A percentile compares a stretch with the other conserved stretches of the same genome.
Evolutionary conservation across 2,888 invertebrate species (phyloP).

Genomic region (Parnassius apollo): DNA sequence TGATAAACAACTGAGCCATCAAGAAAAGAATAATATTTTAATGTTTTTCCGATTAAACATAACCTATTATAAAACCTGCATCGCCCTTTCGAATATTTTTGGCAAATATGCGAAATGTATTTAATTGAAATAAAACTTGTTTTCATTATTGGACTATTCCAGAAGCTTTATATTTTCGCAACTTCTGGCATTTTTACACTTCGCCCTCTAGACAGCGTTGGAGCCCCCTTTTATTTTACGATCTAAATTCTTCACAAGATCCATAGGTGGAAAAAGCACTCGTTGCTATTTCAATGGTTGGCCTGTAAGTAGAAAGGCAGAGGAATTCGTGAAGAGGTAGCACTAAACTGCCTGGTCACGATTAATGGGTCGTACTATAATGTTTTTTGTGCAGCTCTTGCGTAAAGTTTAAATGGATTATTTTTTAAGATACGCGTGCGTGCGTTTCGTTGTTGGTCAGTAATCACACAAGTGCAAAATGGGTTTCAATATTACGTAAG

Average conservation of each 20-base stretch:
- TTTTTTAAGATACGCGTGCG: no score
- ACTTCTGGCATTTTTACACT: constrained; percentile 49
- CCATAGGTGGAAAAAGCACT: constrained; percentile 66
- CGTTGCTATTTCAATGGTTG: constrained; percentile 55
- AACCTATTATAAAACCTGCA: no score
- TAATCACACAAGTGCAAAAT: no score
- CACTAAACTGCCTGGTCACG: constrained; percentile 42
- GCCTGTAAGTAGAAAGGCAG: constrained; percentile 38
- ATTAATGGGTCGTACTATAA: constrained; percentile 53
- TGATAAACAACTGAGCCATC: not conserved
- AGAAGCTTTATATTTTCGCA: constrained; percentile 30
- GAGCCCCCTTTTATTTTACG: constrained; percentile 73
- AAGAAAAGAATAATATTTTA: no score
- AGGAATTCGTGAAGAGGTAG: constrained; percentile 49
- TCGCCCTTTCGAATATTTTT: no score
- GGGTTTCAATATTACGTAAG: no score
- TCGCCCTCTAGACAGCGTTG: constrained; percentile 49
- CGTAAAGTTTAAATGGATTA: no score
- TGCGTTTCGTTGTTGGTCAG: no score
- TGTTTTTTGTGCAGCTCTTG: not conserved
- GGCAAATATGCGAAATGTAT: no score
- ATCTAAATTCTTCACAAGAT: constrained; percentile 75
- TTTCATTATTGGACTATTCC: constrained; percentile 27
- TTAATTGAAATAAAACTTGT: no score
- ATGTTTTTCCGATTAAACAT: no score